These are phyloP conservation scores for Mystacides longicornis DNA, from an alignment of 2,888 invertebrate species.

Conservation along the genomic window DNA sequence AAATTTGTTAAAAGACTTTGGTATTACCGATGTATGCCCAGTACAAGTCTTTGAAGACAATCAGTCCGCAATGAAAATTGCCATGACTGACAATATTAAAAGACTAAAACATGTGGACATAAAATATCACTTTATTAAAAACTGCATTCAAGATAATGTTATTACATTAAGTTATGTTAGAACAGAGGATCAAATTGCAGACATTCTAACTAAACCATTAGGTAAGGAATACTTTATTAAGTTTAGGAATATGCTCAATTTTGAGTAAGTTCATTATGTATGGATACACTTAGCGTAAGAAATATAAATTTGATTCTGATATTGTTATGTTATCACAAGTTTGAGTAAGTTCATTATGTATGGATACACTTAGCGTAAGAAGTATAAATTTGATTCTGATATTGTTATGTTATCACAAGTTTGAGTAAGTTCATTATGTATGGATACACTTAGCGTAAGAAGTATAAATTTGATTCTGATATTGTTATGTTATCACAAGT, in stretches of 20 bases:
- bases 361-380: too few relatives aligned
- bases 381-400: too few relatives aligned
- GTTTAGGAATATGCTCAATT: neutral
- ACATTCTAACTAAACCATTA: neutral
- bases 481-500: too few relatives aligned
- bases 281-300: too few relatives aligned
- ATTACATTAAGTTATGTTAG: neutral
- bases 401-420: too few relatives aligned
- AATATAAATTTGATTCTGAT: too few relatives aligned
- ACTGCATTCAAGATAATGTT: neutral
- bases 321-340: too few relatives aligned
- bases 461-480: too few relatives aligned
- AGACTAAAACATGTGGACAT: neutral
- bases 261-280: too few relatives aligned
- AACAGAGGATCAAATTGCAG: neutral
- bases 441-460: too few relatives aligned
- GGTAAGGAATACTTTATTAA: neutral
- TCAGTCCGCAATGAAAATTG: neutral
- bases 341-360: too few relatives aligned
- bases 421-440: too few relatives aligned
- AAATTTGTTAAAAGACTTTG: neutral
- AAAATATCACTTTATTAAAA: neutral
- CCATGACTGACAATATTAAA: neutral
- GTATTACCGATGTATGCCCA: neutral
- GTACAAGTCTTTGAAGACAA: neutral